These are phyloP conservation scores for Prionailurus bengalensis DNA, from an alignment of 2,113 vertebrate genomes.

Conservation along the genomic window DNA sequence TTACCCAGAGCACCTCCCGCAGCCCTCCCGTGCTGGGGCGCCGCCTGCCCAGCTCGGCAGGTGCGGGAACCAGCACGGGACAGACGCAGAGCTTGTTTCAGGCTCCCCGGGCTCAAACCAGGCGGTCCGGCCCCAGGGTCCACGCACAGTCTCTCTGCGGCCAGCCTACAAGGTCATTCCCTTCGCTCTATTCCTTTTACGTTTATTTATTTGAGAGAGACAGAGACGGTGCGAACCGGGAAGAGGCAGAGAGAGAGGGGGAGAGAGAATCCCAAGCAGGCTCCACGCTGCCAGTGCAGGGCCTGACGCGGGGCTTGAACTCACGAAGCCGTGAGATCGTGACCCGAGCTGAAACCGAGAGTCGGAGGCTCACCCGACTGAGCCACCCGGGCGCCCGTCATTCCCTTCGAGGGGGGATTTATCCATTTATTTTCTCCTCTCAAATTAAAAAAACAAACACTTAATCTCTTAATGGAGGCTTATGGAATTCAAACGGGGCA, in stretches of 20 bases:
- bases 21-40: fast-evolving
- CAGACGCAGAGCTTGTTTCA: not conserved
- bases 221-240: too few relatives aligned
- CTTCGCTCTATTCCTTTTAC: not conserved
- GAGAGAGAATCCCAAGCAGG: too few relatives aligned
- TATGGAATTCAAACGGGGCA: not conserved
- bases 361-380: too few relatives aligned
- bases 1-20: fast-evolving
- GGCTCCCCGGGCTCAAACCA: not conserved
- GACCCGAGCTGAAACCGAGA: too few relatives aligned
- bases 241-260: too few relatives aligned
- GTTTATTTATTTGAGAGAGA: too few relatives aligned
- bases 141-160: fast-evolving
- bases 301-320: too few relatives aligned
- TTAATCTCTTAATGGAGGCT: not conserved
- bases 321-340: too few relatives aligned
- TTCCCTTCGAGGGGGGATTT: not conserved
- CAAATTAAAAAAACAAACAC: not conserved
- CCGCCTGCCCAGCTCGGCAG: fast-evolving
- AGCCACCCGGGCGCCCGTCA: too few relatives aligned
- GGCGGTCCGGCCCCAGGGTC: not conserved
- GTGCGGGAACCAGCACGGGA: not conserved
- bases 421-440: not conserved
- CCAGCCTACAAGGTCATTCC: not conserved
- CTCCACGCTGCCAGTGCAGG: too few relatives aligned